phyloP scores from a whole-genome alignment of 2,888 invertebrate species.

The Phortica magna region DNA sequence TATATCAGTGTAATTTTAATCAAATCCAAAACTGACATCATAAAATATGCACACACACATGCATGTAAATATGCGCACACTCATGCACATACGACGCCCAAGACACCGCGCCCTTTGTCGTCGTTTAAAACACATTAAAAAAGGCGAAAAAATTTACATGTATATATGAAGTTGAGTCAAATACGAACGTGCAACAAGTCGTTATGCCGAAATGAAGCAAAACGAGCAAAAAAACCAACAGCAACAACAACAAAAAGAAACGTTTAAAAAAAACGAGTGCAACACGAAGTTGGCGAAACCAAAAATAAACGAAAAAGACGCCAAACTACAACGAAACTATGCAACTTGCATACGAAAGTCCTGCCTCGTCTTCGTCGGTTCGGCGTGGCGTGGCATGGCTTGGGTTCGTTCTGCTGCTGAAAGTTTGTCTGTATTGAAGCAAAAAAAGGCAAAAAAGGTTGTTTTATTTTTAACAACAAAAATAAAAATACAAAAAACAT shows the following conservation, averaged over 20 bases:
- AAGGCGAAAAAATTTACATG: neutral
- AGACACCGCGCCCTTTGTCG: neutral
- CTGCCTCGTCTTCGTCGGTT: neutral
- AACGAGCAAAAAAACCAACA: too few relatives aligned
- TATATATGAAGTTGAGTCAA: neutral
- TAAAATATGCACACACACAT: slow-evolving; percentile 58
- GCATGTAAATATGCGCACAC: neutral
- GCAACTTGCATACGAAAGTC: neutral
- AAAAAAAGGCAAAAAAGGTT: slow-evolving; percentile 12
- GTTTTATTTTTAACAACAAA: neutral
- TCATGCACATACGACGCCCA: neutral
- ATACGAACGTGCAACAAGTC: slow-evolving; percentile 29
- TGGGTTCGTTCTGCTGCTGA: neutral
- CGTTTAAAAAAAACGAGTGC: slow-evolving; percentile 12
- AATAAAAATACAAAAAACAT: neutral
- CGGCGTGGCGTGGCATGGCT: neutral
- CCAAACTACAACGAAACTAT: neutral
- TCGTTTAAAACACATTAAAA: neutral
- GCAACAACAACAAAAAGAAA: neutral
- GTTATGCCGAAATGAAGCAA: slow-evolving; percentile 1
- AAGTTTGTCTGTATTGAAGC: neutral
- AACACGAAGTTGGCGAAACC: slow-evolving; percentile 18
- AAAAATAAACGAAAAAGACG: neutral
- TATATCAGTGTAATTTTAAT: slow-evolving; percentile 69
- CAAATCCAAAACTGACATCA: slow-evolving; percentile 72